phyloP scores from a whole-genome alignment of 2,797 vertebrate species.

The Myripristis jacobus region DNA sequence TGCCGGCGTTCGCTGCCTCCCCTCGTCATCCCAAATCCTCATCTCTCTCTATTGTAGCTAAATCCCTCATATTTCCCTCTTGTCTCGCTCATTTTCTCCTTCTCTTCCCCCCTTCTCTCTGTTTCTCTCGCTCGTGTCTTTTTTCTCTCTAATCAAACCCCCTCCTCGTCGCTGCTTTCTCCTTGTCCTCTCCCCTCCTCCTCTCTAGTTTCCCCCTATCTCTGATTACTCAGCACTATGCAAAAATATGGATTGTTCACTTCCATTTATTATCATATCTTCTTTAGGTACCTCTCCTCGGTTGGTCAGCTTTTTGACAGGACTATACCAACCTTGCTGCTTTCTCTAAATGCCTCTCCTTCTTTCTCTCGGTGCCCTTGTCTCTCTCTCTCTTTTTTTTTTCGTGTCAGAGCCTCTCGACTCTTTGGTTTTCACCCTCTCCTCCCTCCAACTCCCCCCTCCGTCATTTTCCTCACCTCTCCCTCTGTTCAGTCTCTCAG shows the following conservation, averaged over 20 bases:
- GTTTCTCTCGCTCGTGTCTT: constrained; percentile 14
- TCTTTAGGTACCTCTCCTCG: constrained; percentile 18
- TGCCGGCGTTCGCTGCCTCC: constrained; percentile 1
- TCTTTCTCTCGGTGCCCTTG: constrained; percentile 32
- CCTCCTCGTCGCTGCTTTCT: constrained; percentile 34
- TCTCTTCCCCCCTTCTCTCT: neutral
- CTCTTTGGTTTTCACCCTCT: constrained; percentile 24
- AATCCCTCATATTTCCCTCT: neutral
- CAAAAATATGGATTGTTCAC: constrained; percentile 49
- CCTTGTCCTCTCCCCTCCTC: constrained; percentile 49
- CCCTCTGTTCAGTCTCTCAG: constrained; percentile 6
- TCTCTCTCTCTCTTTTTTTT: constrained; percentile 51
- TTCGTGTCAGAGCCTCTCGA: constrained; percentile 35
- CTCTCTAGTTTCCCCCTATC: constrained; percentile 25
- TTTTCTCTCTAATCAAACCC: constrained; percentile 7
- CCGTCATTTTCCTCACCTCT: neutral
- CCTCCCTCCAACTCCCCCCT: constrained; percentile 20
- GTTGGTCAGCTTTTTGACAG: constrained; percentile 57
- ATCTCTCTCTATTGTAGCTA: constrained; percentile 1
- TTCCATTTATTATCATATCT: constrained; percentile 57
- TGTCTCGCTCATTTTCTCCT: neutral
- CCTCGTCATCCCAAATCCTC: constrained; percentile 5
- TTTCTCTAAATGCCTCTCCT: neutral
- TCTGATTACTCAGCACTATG: constrained; percentile 74
- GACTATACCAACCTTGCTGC: constrained; percentile 6